Evolutionary conservation across 2,888 invertebrate species (phyloP).

Genomic region (Conops quadrifasciatus): DNA sequence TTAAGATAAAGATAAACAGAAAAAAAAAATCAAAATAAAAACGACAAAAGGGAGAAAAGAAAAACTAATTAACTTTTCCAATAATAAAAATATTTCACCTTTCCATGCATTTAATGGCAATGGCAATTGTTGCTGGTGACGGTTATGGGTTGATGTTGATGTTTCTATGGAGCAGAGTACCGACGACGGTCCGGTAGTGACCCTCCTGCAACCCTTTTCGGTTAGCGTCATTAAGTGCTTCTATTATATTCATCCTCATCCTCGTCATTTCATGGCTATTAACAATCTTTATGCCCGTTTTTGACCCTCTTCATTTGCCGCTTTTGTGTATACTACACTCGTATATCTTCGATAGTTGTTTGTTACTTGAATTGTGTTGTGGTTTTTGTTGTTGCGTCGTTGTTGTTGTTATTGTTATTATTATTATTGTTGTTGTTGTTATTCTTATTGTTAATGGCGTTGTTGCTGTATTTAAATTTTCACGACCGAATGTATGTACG

Average conservation of each 20-base stretch:
- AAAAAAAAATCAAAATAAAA: too few species aligned
- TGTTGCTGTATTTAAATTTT: constrained; percentile 10
- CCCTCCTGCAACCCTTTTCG: constrained; percentile 27
- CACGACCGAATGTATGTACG: constrained; percentile 29
- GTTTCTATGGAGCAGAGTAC: not conserved
- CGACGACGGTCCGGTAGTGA: constrained; percentile 2
- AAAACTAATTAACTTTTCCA: constrained; percentile 33
- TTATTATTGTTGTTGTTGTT: not conserved
- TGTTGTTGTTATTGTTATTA: not conserved
- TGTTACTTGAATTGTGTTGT: not conserved
- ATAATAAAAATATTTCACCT: constrained; percentile 31
- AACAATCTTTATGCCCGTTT: constrained; percentile 36
- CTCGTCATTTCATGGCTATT: constrained; percentile 47
- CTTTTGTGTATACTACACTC: not conserved
- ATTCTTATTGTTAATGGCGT: not conserved
- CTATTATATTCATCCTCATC: constrained; percentile 20
- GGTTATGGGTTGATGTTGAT: constrained; percentile 2
- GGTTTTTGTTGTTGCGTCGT: constrained; percentile 16
- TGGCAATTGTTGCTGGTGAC: not conserved
- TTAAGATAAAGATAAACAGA: too few species aligned
- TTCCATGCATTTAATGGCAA: constrained; percentile 15
- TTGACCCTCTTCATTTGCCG: constrained; percentile 18
- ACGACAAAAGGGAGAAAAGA: not conserved
- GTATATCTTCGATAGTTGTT: not conserved
- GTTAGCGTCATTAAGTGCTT: constrained; percentile 22